phyloP scores from a whole-genome alignment of 2,113 vertebrate genomes.

The Scalopus aquaticus region DNA sequence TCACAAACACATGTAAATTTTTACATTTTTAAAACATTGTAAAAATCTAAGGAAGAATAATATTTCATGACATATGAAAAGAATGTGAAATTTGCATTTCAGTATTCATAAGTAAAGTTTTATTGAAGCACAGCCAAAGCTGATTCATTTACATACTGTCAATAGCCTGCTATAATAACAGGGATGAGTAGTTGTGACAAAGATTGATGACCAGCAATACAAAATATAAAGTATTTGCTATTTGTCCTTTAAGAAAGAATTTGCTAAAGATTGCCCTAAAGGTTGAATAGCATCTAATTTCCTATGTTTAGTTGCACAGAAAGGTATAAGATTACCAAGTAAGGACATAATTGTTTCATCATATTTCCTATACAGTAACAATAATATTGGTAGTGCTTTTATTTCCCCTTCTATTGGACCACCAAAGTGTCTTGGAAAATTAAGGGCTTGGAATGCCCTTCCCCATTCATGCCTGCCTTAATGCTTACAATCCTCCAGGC shows the following conservation, averaged over 20 bases:
- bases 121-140: background rate
- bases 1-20: background rate
- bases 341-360: background rate
- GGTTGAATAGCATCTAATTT: background rate
- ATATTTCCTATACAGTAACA: background rate
- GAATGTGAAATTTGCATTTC: slow-evolving; percentile 7
- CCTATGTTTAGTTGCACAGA: background rate
- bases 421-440: background rate
- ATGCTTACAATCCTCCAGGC: background rate
- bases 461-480: background rate
- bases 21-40: background rate
- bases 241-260: background rate
- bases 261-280: background rate
- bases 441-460: background rate
- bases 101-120: background rate
- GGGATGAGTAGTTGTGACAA: background rate
- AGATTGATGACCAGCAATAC: background rate
- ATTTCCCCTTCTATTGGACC: background rate
- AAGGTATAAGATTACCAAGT: background rate
- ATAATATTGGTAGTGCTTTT: background rate
- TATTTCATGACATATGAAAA: slow-evolving; percentile 17
- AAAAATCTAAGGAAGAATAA: background rate
- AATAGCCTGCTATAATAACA: background rate
- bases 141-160: background rate
- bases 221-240: background rate